Evolutionary conservation across 2,888 invertebrate genomes (phyloP), one percentile per base, ranked within the genome.

Genomic region (Lochmaea capreae): DNA sequence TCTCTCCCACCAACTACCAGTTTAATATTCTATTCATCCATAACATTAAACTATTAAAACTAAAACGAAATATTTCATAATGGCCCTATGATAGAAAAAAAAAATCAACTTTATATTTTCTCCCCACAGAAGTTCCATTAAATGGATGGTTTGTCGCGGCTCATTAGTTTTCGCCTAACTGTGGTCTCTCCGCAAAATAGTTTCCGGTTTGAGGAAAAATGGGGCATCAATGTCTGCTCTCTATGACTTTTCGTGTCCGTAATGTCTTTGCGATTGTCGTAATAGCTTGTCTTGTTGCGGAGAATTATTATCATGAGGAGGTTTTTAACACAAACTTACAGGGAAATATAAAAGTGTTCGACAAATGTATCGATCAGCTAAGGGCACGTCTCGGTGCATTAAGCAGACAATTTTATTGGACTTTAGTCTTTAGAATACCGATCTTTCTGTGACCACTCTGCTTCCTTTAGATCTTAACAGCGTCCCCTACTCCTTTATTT

Each of bases 241-340:
- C 84, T 85, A 85, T 83, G 84, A 84, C 84, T 84, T 84, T 82
- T 84, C 84, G 84, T 85, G 84, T 84, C 81, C 83, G 81, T 84
- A 85, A 84, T 84, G 83, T 81, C 81, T 82, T 78, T 81, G 82
- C 82, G 76, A 80, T 81, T 82, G 77, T 80, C 80, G 81, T 82
- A 83, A 83, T 83, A 78, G 81, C 79, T 81, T 83, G 84, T 84
- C 85, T 84, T 82, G 83, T 85, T 84, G 84, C 78, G 83, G 84
- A 84, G 83, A 85, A 84, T 84, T 85, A 85, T 83, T 72, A 67
- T 62, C 39, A 33, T 49, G 26, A 43, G 42, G 22, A 11, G 18
- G 3, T 16, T 16, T 49, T 65, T 9, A 54, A 54, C 18, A 10
- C 3, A 54, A 18, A 54, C 11, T 14, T 4, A 11, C 46, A 46